Evolutionary conservation across 2,888 invertebrate genomes (phyloP), one percentile per base, ranked within the genome.

Genomic region (Mesopsocus fuscifrons): DNA sequence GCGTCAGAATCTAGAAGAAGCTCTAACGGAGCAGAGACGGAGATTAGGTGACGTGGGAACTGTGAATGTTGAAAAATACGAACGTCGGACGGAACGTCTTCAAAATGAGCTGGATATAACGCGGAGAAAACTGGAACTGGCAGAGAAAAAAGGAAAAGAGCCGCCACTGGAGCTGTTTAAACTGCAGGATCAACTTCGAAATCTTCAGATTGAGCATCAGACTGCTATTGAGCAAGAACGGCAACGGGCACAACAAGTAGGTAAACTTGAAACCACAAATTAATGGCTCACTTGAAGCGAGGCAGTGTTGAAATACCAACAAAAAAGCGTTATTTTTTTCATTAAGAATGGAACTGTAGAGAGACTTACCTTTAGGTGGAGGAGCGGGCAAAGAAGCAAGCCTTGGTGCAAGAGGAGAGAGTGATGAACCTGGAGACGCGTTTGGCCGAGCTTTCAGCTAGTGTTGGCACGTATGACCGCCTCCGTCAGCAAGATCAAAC

Each of bases 381-480:
- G 53, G 77, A 77, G 45, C 69, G 74, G 15, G 74, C 80, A 1
- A 69, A 72, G 41, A 69, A 70, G 49, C 65, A 74, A 30, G 75
- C 77, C 45, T 70, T 72, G 0, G 65, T 74, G 2, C 80, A 82
- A 50, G 87, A 87, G 56, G 73, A 78, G 44, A 65, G 84, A 46
- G 83, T 85, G 1, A 76, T 77, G 1, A 67, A 74, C 41, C 64
- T 88, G 41, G 87, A 88, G 59, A 69, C 72, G 3, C 70, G 74
- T 48, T 59, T 87, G 15, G 79, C 84, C 0, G 85, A 88, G 54
- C 60, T 88, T 21, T 84, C 84, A 0, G 72, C 73, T 44, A 77
- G 77, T 0, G 74, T 87, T 2, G 85, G 84, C 1, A 71, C 70
- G 47, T 83, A 84, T 53, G 84, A 87, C 55, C 63, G 77, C 44